A percentile compares a stretch with the other conserved stretches of the same genome.
phyloP scores from a whole-genome alignment of 2,113 vertebrate species.

The Atlantisia rogersi region DNA sequence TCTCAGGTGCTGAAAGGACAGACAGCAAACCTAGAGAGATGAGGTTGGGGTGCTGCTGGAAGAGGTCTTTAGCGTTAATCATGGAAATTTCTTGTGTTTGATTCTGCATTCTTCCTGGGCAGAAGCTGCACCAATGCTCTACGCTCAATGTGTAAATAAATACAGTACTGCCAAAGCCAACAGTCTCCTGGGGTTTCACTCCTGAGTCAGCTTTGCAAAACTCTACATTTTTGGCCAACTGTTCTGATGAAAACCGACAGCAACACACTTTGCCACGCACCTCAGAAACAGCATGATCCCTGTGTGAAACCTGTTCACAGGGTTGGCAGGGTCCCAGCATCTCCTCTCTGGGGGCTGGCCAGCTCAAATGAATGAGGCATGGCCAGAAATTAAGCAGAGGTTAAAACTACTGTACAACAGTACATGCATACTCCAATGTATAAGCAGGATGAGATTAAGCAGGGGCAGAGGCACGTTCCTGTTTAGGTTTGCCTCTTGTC shows the following conservation, averaged over 20 bases:
- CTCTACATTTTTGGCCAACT: background rate
- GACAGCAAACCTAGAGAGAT: background rate
- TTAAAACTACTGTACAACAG: accelerated
- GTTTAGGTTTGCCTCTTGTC: background rate
- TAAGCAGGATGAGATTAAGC: background rate
- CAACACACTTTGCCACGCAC: background rate
- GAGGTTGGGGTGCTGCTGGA: background rate
- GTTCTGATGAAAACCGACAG: background rate
- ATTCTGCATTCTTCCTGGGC: background rate
- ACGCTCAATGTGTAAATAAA: background rate
- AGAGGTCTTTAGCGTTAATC: background rate
- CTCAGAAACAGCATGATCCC: background rate
- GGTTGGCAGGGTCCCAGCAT: background rate
- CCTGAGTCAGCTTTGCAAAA: background rate
- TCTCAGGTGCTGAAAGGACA: background rate
- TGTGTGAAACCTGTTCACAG: background rate
- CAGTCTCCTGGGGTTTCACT: background rate
- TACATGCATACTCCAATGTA: accelerated
- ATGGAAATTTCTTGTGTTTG: background rate
- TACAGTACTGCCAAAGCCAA: background rate
- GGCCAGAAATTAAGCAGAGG: background rate
- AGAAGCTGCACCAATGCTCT: background rate
- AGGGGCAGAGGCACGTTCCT: too few relatives aligned
- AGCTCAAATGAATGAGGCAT: background rate
- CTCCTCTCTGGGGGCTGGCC: background rate